Conservation (phyloP, 2,888 invertebrate species). For the Agrochola lota region DNA sequence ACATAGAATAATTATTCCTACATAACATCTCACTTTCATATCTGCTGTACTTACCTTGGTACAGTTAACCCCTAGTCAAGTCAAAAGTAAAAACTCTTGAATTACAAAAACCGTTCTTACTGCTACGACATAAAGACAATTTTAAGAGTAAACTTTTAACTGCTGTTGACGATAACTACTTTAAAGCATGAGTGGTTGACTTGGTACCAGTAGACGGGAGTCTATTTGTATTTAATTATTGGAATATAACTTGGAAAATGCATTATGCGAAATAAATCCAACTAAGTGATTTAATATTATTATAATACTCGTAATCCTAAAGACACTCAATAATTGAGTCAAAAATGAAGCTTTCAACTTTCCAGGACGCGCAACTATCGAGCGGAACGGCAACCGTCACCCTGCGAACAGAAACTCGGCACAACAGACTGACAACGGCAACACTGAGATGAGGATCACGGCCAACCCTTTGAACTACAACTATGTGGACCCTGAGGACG, state of each 20-base stretch:
- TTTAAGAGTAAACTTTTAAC: background rate
- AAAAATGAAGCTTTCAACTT: slow-evolving; percentile 67
- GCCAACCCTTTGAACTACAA: slow-evolving; percentile 94
- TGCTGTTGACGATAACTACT: background rate
- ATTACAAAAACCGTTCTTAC: background rate
- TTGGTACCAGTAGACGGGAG: background rate
- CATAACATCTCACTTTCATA: background rate
- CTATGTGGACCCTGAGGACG: slow-evolving; percentile 92
- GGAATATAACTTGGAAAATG: no score
- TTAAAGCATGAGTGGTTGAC: background rate
- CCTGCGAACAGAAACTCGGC: slow-evolving; percentile 83
- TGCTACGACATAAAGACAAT: background rate
- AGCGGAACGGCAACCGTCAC: slow-evolving; percentile 88
- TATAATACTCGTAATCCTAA: slow-evolving; percentile 28
- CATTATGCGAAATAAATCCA: background rate
- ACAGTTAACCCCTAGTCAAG: background rate
- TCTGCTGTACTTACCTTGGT: background rate
- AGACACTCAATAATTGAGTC: slow-evolving; percentile 57
- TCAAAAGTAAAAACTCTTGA: background rate
- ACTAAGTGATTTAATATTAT: background rate
- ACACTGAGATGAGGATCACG: slow-evolving; percentile 93
- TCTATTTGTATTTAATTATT: background rate
- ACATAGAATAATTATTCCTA: background rate
- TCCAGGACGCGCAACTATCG: slow-evolving; percentile 91
- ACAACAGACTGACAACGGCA: slow-evolving; percentile 81